These are phyloP conservation scores for Syndactyla subalaris DNA, from an alignment of 2,797 vertebrate species.

Conservation along the genomic window DNA sequence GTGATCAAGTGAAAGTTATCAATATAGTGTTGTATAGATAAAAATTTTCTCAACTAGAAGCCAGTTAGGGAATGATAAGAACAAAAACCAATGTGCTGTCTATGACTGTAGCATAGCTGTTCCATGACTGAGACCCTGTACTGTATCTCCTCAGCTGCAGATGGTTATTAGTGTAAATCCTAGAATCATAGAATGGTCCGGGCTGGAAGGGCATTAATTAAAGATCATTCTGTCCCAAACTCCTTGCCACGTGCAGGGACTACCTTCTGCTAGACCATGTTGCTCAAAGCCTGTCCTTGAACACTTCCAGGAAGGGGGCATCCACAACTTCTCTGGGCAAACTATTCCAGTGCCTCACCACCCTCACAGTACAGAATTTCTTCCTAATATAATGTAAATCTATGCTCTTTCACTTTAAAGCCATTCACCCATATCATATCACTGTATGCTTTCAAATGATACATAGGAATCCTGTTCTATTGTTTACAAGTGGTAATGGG, in stretches of 20 bases:
- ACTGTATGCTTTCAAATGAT: neutral
- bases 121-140: neutral
- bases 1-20: neutral
- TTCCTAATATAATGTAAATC: neutral
- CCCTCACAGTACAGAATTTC: neutral
- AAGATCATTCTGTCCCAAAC: neutral
- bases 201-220: neutral
- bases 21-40: neutral
- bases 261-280: neutral
- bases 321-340: neutral
- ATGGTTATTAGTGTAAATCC: neutral
- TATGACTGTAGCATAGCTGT: neutral
- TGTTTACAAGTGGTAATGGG: neutral
- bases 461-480: neutral
- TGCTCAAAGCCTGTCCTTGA: neutral
- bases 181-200: neutral
- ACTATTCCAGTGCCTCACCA: neutral
- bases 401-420: neutral
- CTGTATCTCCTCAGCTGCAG: neutral
- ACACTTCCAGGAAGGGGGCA: neutral
- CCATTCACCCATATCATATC: neutral
- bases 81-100: neutral
- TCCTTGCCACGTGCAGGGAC: neutral
- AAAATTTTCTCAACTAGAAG: neutral
- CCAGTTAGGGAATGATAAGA: neutral